Evolutionary conservation across 2,797 vertebrate species (phyloP).

Genomic region (Pristis pectinata): DNA sequence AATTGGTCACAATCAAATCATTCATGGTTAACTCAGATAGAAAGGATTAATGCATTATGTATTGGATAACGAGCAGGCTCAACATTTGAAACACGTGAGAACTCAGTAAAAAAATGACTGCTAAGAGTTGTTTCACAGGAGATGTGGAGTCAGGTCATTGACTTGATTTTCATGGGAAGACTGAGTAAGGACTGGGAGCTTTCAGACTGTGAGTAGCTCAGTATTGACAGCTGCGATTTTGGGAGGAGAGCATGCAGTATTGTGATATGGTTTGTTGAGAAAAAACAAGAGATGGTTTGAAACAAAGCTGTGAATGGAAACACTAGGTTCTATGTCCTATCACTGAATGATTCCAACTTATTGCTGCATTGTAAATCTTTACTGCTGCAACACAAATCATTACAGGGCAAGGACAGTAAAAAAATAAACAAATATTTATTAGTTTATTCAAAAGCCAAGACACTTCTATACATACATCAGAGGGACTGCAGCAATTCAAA

Average conservation of each 20-base stretch:
- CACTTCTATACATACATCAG: not conserved
- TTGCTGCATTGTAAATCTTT: conserved; percentile 62
- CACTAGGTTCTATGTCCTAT: conserved; percentile 80
- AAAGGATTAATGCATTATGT: conserved; percentile 81
- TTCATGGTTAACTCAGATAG: conserved; percentile 73
- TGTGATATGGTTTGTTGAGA: conserved; percentile 68
- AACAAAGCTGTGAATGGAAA: conserved; percentile 81
- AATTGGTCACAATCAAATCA: conserved; percentile 82
- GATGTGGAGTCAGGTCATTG: conserved; percentile 75
- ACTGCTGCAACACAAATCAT: conserved; percentile 53
- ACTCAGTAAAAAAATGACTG: conserved; percentile 72
- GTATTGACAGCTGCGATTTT: conserved; percentile 69
- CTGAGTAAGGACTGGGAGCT: conserved; percentile 63
- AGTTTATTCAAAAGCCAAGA: conserved; percentile 1
- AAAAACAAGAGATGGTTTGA: conserved; percentile 74
- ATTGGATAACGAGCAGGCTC: conserved; percentile 67
- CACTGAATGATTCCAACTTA: conserved; percentile 58
- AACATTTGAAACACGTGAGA: conserved; percentile 75
- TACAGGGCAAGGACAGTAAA: conserved; percentile 7
- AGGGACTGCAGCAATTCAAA: not conserved
- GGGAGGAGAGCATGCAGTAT: conserved; percentile 63
- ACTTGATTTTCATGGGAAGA: conserved; percentile 98
- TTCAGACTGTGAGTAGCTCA: conserved; percentile 63
- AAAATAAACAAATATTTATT: conserved; percentile 26
- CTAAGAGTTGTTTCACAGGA: conserved; percentile 68